Evolutionary conservation across 37 sponge, comb jelly and placozoan genomes (phyloP), one percentile per base, ranked within the genome.

Genomic region (Chondrilla cf. caribensis): DNA sequence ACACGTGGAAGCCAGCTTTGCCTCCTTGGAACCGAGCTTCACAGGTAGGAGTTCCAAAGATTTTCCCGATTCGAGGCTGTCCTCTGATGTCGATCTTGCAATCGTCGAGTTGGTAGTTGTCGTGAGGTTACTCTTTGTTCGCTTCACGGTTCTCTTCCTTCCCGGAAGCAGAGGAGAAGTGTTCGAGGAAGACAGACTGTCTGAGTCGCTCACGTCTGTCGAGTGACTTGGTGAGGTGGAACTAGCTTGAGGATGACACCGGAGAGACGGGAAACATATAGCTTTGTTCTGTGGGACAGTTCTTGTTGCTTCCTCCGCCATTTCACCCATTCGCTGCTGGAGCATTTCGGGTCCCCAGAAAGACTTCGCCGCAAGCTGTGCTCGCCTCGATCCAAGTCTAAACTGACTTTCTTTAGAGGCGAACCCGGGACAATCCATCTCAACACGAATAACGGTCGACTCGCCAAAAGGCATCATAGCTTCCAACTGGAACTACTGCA

Each of bases 261-360:
- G 38, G 2, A 73, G 41, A 40, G 41, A 36, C 9, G 76, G 76
- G 2, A 73, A 39, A n/a, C 44, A 0, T 41, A 0, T 5, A 8
- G 76, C 9, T 29, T 4, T 19, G 76, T 4, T 73, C 41, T n/a
- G 41, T 7, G 36, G 25, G 25, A 6, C 3, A 3, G 15, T 32
- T 37, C 76, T 73, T 36, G 4, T 68, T 2, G 36, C 19, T 21
- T 33, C 70, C 9, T 17, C 76, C 2, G 76, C 41, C 38, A 73
- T 37, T 4, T 73, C 76, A n/a, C n/a, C 29, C 41, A 73, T 32
- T 73, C 76, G 38, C 43, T 73, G 76, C 76, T 73, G 76, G 17
- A 73, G 44, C 76, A 73, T 73, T 1, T 73, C 76, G n/a, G 31
- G 15, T 37, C 76, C 76, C 76, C 76, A 73, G 44, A 73, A 73